phyloP scores from a whole-genome alignment of 2,113 vertebrate species.

The Gasterosteus nipponicus region DNA sequence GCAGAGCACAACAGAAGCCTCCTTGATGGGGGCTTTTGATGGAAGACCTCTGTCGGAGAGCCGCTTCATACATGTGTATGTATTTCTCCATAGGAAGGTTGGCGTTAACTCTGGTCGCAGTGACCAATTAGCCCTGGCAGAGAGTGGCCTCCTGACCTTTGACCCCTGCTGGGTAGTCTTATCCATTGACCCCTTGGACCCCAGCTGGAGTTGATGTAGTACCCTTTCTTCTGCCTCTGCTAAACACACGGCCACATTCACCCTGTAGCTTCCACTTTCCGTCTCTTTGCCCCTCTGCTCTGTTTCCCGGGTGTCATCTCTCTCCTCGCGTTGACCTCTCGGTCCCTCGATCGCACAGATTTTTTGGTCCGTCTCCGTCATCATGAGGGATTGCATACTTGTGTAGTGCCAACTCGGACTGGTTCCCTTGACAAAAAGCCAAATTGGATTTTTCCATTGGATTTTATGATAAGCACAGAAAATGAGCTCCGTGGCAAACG shows the following conservation, averaged over 20 bases:
- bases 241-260: constrained; percentile 91
- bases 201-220: constrained; percentile 92
- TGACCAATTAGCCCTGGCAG: constrained; percentile 89
- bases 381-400: background rate
- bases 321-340: constrained; percentile 88
- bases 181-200: constrained; percentile 90
- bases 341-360: constrained; percentile 44
- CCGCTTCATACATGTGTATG: constrained; percentile 74
- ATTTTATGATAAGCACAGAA: background rate
- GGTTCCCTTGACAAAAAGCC: background rate
- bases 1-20: constrained; percentile 64
- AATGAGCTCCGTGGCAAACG: background rate
- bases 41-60: constrained; percentile 69
- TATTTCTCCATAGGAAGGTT: constrained; percentile 62
- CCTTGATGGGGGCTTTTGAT: constrained; percentile 64
- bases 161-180: constrained; percentile 90
- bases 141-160: constrained; percentile 90
- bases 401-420: background rate
- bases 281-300: constrained; percentile 87
- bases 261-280: constrained; percentile 87
- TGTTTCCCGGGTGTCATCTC: constrained; percentile 85
- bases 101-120: constrained; percentile 81
- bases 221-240: constrained; percentile 87
- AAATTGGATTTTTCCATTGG: background rate
- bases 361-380: background rate